A percentile compares a stretch with the other conserved stretches of the same genome.
Evolutionary conservation across 53 echinoderm and acorn worm genomes (phyloP).

Genomic region (Hippasteria phrygiana): DNA sequence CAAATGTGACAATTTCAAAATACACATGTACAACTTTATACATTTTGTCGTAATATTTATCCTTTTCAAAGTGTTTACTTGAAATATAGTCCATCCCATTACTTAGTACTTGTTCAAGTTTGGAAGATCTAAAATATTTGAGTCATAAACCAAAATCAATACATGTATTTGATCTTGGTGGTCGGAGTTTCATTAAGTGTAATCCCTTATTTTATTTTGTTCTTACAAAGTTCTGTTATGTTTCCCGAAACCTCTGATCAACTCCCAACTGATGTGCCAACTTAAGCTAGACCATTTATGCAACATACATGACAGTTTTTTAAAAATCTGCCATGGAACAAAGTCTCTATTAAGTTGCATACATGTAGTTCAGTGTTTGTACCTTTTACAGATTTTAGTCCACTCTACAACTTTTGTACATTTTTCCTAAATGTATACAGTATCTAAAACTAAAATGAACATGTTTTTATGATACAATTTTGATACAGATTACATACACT

Average conservation of each 20-base stretch:
- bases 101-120: slow-evolving; percentile 61
- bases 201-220: not conserved
- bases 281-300: not conserved
- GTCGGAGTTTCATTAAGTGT: not conserved
- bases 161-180: not conserved
- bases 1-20: slow-evolving; percentile 54
- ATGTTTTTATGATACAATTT: slow-evolving; percentile 5
- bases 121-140: slow-evolving; percentile 7
- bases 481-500: not conserved
- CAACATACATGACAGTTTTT: not conserved
- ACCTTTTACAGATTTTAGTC: not conserved
- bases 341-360: not conserved
- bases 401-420: not conserved
- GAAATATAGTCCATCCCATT: slow-evolving; percentile 12
- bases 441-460: slow-evolving; percentile 34
- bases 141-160: not conserved
- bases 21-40: slow-evolving; percentile 41
- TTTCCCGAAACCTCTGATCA: not conserved
- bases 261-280: not conserved
- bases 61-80: not conserved
- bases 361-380: not conserved
- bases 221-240: slow-evolving; percentile 1
- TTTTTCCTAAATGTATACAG: slow-evolving; percentile 1
- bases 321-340: not conserved
- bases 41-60: not conserved